These are phyloP conservation scores for Tetranychus truncatus DNA, from an alignment of 2,888 invertebrate genomes.

Conservation along the genomic window DNA sequence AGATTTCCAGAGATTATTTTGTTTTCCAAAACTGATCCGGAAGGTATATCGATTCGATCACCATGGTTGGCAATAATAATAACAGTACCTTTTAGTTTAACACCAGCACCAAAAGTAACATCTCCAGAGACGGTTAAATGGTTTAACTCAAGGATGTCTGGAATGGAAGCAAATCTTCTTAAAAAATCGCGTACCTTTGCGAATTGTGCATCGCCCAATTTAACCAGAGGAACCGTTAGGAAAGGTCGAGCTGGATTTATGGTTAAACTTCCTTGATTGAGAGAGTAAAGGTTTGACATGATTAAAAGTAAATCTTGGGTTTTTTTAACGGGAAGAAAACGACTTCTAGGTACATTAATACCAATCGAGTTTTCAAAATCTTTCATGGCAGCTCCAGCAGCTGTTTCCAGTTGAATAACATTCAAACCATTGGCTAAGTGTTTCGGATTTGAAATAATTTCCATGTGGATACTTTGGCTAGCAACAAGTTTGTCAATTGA, in stretches of 20 bases:
- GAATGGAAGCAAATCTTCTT: slow-evolving; percentile 78
- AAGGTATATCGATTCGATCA: slow-evolving; percentile 93
- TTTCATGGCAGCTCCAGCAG: slow-evolving; percentile 99
- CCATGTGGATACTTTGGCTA: slow-evolving; percentile 68
- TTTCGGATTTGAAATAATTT: slow-evolving; percentile 93
- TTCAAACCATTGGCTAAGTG: slow-evolving; percentile 73
- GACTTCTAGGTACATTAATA: slow-evolving; percentile 82
- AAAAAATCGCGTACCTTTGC: slow-evolving; percentile 89
- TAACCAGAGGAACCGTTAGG: slow-evolving; percentile 87
- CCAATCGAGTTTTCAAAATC: slow-evolving; percentile 83
- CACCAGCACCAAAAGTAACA: slow-evolving; percentile 89
- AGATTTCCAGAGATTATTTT: slow-evolving; percentile 98
- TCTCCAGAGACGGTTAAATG: slow-evolving; percentile 97
- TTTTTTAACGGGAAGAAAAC: slow-evolving; percentile 97
- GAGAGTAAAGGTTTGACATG: slow-evolving; percentile 90
- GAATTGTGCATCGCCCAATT: slow-evolving; percentile 88
- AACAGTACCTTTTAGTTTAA: slow-evolving; percentile 89
- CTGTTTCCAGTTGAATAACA: slow-evolving; percentile 92
- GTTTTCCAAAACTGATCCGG: slow-evolving; percentile 86
- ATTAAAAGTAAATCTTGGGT: slow-evolving; percentile 87
- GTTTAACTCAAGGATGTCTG: slow-evolving; percentile 88
- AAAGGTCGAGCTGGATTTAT: slow-evolving; percentile 94
- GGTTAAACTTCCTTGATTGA: slow-evolving; percentile 69
- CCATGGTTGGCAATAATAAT: slow-evolving; percentile 99
- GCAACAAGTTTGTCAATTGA: slow-evolving; percentile 71